A percentile compares a stretch with the other conserved stretches of the same genome.
phyloP scores from a whole-genome alignment of 92 coral and sea anemone genomes.

The Heliopora coerulea region DNA sequence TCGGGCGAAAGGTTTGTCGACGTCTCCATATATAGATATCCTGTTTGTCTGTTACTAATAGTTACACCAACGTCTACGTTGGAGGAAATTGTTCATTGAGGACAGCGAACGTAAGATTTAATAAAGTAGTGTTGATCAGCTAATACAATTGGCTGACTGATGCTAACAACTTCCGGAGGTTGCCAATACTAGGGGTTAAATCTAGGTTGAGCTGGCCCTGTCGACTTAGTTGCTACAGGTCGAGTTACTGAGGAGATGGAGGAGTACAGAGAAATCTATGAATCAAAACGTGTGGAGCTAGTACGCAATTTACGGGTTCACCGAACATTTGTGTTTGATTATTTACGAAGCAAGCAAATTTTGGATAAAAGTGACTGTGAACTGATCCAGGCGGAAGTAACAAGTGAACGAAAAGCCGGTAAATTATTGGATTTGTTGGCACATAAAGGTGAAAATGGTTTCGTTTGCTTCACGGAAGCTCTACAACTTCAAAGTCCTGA shows the following conservation, averaged over 20 bases:
- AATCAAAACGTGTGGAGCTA: conserved; percentile 53
- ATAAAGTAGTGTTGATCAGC: too few relatives aligned
- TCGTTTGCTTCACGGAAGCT: conserved; percentile 62
- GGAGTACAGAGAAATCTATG: conserved; percentile 29
- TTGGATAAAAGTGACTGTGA: conserved; percentile 70
- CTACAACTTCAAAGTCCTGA: conserved; percentile 65
- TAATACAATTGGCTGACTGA: too few relatives aligned
- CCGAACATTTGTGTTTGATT: conserved; percentile 67
- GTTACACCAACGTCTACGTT: too few relatives aligned
- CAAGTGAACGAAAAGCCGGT: conserved; percentile 63
- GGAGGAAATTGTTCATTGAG: too few relatives aligned
- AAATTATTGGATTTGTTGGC: conserved; percentile 62
- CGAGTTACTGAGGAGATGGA: neutral
- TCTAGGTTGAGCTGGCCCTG: too few relatives aligned
- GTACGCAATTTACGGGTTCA: conserved; percentile 60
- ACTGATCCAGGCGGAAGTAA: conserved; percentile 59
- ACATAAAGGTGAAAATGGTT: conserved; percentile 63
- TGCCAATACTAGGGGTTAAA: too few relatives aligned
- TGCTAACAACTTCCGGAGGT: too few relatives aligned
- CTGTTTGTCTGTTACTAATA: too few relatives aligned
- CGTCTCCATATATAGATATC: too few relatives aligned
- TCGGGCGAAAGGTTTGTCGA: too few relatives aligned
- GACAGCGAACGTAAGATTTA: too few relatives aligned
- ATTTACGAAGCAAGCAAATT: conserved; percentile 64
- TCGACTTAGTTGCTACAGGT: too few relatives aligned